These are phyloP conservation scores for Phytoseiulus persimilis DNA, from an alignment of 2,888 invertebrate species.

Conservation along the genomic window DNA sequence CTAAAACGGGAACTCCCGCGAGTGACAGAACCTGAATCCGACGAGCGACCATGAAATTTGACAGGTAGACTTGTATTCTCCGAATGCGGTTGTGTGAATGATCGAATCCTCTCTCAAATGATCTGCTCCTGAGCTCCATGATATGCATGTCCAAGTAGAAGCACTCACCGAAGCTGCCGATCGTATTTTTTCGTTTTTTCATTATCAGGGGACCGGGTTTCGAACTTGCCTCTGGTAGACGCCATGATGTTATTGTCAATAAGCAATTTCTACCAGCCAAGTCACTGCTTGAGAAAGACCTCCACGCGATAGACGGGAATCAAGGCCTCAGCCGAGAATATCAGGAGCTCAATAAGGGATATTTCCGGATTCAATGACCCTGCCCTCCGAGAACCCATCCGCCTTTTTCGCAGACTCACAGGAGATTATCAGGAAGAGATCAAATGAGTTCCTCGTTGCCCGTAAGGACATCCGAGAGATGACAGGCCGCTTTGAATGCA, in stretches of 20 bases:
- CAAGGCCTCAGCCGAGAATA: neutral
- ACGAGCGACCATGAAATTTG: no score
- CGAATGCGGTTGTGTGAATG: no score
- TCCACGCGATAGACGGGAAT: neutral
- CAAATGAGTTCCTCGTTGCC: neutral
- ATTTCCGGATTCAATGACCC: neutral
- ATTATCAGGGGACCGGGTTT: constrained; percentile 58
- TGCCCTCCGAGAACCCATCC: neutral
- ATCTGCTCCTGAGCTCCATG: no score
- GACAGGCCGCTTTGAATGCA: neutral
- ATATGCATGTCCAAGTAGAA: neutral
- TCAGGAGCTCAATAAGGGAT: neutral
- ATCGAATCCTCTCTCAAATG: no score
- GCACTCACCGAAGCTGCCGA: constrained; percentile 61
- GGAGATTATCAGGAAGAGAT: neutral
- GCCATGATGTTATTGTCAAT: constrained; percentile 12
- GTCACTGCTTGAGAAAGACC: neutral
- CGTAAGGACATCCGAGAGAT: neutral
- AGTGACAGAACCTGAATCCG: no score
- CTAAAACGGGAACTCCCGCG: no score
- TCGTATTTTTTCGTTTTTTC: constrained; percentile 71
- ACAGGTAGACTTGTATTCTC: no score
- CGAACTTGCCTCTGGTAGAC: constrained; percentile 19
- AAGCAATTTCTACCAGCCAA: neutral
- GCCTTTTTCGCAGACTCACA: no score